Conservation (phyloP, 2,113 vertebrate species). For the Sterna hirundo region DNA sequence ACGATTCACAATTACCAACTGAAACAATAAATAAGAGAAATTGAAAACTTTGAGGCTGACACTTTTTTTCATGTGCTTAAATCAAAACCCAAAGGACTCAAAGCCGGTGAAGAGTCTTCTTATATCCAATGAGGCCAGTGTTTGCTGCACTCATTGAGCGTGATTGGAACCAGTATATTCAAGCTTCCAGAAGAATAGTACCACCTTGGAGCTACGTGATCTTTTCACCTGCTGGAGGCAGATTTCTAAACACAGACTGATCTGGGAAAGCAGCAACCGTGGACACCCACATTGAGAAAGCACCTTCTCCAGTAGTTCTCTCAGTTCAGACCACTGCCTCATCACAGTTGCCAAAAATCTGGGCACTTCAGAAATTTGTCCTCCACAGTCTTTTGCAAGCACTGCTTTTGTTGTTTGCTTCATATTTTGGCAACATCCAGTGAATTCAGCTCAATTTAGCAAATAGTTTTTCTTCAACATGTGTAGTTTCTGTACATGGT, state of each 20-base stretch:
- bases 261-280: not conserved
- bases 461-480: not conserved
- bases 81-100: not conserved
- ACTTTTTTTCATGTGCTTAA: not conserved
- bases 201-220: not conserved
- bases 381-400: not conserved
- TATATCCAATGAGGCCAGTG: rapidly evolving
- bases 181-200: not conserved
- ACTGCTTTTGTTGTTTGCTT: not conserved
- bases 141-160: not conserved
- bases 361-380: not conserved
- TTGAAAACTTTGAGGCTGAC: not conserved
- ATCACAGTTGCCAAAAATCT: not conserved
- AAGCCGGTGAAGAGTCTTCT: not conserved
- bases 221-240: not conserved
- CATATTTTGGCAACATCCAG: not conserved
- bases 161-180: not conserved
- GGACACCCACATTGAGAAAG: not conserved
- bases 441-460: not conserved
- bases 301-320: not conserved
- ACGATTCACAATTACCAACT: not conserved
- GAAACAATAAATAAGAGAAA: not conserved
- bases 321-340: not conserved
- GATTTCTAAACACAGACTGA: not conserved
- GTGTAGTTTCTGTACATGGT: not conserved